phyloP scores from a whole-genome alignment of 2,888 invertebrate genomes.

The Melanostoma mellinum region DNA sequence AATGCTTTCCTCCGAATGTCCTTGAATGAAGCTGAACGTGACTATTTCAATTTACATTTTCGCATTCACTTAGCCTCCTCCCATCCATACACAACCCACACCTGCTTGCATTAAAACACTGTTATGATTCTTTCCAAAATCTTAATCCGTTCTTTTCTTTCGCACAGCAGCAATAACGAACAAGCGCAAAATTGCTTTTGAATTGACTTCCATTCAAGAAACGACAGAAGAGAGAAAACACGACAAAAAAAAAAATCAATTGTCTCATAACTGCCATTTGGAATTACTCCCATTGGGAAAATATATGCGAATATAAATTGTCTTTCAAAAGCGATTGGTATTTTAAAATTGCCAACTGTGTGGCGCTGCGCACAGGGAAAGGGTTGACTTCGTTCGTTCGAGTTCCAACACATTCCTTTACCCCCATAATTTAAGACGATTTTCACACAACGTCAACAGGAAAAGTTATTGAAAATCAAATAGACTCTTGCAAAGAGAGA shows the following conservation, averaged over 20 bases:
- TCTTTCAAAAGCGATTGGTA: constrained; percentile 72
- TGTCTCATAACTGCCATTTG: constrained; percentile 68
- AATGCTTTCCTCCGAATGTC: too few species aligned
- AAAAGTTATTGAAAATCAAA: constrained; percentile 72
- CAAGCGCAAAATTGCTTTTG: constrained; percentile 47
- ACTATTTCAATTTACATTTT: too few species aligned
- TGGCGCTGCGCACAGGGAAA: constrained; percentile 44
- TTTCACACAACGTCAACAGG: constrained; percentile 71
- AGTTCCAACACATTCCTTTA: constrained; percentile 54
- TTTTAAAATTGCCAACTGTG: constrained; percentile 66
- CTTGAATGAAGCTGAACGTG: too few species aligned
- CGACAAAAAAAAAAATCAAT: constrained; percentile 59
- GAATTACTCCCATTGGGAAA: constrained; percentile 68
- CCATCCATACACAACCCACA: too few species aligned
- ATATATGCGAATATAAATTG: constrained; percentile 72
- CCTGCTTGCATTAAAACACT: too few species aligned
- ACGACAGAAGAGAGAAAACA: background rate
- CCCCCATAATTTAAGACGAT: constrained; percentile 72
- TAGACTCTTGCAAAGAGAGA: constrained; percentile 48
- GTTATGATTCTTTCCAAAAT: background rate
- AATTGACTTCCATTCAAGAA: constrained; percentile 32
- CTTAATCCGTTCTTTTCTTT: background rate
- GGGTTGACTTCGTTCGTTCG: constrained; percentile 47
- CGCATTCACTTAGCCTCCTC: too few species aligned
- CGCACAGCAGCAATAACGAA: constrained; percentile 32